Conservation (phyloP, 2,888 invertebrate species). For the Sinhomidia bicolor region DNA sequence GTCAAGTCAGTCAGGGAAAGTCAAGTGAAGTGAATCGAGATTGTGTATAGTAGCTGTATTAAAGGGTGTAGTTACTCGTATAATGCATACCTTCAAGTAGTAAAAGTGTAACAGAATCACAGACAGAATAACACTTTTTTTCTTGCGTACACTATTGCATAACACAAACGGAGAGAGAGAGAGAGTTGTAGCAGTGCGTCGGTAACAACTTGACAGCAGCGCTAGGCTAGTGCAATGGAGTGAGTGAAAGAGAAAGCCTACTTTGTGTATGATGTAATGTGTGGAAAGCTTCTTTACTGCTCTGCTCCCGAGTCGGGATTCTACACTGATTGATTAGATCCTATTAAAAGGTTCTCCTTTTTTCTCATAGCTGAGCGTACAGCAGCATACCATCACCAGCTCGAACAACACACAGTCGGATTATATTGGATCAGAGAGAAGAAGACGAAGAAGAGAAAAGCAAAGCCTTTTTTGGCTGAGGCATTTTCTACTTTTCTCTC, state of each 20-base stretch:
- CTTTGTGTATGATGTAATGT: slow-evolving; percentile 47
- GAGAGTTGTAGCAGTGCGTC: not conserved
- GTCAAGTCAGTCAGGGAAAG: slow-evolving; percentile 53
- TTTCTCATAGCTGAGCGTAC: too few species aligned
- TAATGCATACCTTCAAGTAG: too few species aligned
- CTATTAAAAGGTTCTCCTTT: slow-evolving; percentile 58
- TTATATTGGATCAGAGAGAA: slow-evolving; percentile 11
- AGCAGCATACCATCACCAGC: not conserved
- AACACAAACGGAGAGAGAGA: too few species aligned
- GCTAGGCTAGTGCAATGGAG: not conserved
- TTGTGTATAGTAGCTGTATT: not conserved
- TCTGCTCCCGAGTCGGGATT: slow-evolving; percentile 12
- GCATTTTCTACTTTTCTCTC: not conserved
- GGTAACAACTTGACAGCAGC: slow-evolving; percentile 12
- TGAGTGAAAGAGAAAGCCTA: slow-evolving; percentile 33
- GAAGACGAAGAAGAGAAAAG: not conserved
- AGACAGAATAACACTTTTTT: not conserved
- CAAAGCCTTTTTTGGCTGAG: not conserved
- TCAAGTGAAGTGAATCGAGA: slow-evolving; percentile 49
- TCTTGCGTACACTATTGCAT: not conserved
- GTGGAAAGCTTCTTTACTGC: slow-evolving; percentile 53
- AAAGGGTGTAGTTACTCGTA: not conserved
- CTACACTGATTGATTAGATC: slow-evolving; percentile 71
- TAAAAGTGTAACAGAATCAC: not conserved
- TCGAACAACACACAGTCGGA: slow-evolving; percentile 20